Evolutionary conservation across 1,140 invertebrate genomes (phyloP).

Genomic region (Battus philenor): DNA sequence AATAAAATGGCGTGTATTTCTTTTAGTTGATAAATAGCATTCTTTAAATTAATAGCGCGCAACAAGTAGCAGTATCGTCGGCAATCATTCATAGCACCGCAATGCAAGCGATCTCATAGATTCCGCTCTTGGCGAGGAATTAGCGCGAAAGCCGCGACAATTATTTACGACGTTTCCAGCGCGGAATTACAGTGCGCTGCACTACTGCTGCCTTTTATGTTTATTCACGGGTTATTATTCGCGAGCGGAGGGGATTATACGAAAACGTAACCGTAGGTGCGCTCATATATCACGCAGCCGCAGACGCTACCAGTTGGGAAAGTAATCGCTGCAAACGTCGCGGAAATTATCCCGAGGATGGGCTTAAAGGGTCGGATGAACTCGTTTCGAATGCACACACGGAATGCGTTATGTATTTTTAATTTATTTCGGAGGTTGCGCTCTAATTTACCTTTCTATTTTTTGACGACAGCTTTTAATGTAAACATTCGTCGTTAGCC

Average conservation of each 20-base stretch:
- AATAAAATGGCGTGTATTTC: no score
- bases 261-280: conserved; percentile 49
- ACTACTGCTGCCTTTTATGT: conserved; percentile 49
- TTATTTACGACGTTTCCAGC: conserved; percentile 57
- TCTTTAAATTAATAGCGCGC: no score
- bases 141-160: conserved; percentile 51
- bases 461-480: no score
- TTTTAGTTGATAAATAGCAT: no score
- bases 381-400: conserved; percentile 46
- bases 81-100: conserved; percentile 31
- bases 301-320: conserved; percentile 41
- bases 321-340: conserved; percentile 56
- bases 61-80: conserved; percentile 36
- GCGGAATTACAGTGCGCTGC: conserved; percentile 42
- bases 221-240: conserved; percentile 60
- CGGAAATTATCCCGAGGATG: conserved; percentile 46
- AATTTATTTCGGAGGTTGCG: conserved; percentile 4
- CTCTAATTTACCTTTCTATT: no score
- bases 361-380: conserved; percentile 23
- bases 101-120: conserved; percentile 42
- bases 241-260: conserved; percentile 41
- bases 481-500: no score
- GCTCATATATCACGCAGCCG: conserved; percentile 46
- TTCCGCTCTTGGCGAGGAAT: conserved; percentile 51
- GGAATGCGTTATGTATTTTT: conserved; percentile 40